phyloP scores from a whole-genome alignment of 2,888 invertebrate genomes.

The Drosophila histrio region DNA sequence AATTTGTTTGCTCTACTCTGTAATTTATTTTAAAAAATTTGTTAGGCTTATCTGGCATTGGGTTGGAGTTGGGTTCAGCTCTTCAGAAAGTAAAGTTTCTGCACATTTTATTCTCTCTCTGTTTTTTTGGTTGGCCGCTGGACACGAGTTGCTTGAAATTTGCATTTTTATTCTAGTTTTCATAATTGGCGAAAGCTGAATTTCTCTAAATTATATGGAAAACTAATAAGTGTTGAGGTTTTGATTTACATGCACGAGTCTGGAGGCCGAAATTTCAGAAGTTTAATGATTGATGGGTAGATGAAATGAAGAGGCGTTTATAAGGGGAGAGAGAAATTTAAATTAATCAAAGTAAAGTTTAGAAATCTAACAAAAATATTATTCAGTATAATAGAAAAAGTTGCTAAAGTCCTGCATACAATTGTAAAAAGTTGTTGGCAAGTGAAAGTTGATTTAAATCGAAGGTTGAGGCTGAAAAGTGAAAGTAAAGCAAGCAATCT shows the following conservation, averaged over 20 bases:
- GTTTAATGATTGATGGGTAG: slow-evolving; percentile 44
- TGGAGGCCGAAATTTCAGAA: slow-evolving; percentile 20
- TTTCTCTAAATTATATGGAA: slow-evolving; percentile 68
- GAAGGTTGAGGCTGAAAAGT: background rate
- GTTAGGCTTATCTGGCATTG: slow-evolving; percentile 75
- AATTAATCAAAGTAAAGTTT: slow-evolving; percentile 39
- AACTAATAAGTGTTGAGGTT: slow-evolving; percentile 70
- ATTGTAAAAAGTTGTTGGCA: background rate
- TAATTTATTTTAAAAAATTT: slow-evolving; percentile 79
- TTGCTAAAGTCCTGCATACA: slow-evolving; percentile 2
- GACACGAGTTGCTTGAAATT: slow-evolving; percentile 72
- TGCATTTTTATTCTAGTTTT: slow-evolving; percentile 75
- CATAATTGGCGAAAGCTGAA: slow-evolving; percentile 73
- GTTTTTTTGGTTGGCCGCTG: slow-evolving; percentile 37
- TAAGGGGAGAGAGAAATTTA: background rate
- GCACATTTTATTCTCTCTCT: slow-evolving; percentile 26
- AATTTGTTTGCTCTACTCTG: slow-evolving; percentile 79
- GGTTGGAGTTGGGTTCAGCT: slow-evolving; percentile 39
- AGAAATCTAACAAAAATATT: slow-evolving; percentile 20
- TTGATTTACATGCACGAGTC: slow-evolving; percentile 53
- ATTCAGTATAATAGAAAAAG: slow-evolving; percentile 36
- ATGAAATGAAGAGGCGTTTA: slow-evolving; percentile 20
- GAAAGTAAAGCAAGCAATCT: slow-evolving; percentile 42
- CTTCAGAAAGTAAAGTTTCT: slow-evolving; percentile 56
- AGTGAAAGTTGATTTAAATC: slow-evolving; percentile 1